Conservation (phyloP, 2,888 invertebrate genomes). For the Margaritifera margaritifera region DNA sequence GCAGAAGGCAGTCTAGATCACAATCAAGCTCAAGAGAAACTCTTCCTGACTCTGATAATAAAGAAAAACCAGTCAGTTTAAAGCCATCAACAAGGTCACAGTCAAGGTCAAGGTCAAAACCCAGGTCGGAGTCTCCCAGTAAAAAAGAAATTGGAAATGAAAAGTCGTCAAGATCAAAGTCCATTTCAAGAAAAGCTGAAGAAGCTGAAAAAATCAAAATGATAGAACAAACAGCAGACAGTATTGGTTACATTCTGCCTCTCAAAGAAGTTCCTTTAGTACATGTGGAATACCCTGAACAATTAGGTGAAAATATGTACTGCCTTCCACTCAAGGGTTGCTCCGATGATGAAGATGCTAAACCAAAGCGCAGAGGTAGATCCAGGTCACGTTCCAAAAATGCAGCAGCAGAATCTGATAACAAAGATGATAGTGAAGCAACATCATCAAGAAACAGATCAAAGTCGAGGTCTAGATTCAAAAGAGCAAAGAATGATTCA, state of each 20-base stretch:
- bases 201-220: no score
- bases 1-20: constrained; percentile 3
- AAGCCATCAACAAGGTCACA: neutral
- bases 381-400: no score
- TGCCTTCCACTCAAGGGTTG: no score
- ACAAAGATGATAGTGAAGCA: neutral
- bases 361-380: no score
- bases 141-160: constrained; percentile 1
- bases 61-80: neutral
- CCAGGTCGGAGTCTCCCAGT: neutral
- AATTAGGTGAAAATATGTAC: no score
- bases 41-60: neutral
- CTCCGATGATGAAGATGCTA: no score
- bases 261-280: no score
- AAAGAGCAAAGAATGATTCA: constrained; percentile 7
- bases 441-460: neutral
- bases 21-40: neutral
- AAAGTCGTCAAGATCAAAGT: neutral
- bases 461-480: constrained; percentile 18
- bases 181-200: no score
- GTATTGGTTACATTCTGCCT: no score
- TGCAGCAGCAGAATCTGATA: no score
- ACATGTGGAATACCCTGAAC: no score
- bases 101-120: constrained; percentile 4
- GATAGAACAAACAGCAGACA: no score